phyloP scores from a whole-genome alignment of 1,140 invertebrate genomes.

The Pectinophora gossypiella region DNA sequence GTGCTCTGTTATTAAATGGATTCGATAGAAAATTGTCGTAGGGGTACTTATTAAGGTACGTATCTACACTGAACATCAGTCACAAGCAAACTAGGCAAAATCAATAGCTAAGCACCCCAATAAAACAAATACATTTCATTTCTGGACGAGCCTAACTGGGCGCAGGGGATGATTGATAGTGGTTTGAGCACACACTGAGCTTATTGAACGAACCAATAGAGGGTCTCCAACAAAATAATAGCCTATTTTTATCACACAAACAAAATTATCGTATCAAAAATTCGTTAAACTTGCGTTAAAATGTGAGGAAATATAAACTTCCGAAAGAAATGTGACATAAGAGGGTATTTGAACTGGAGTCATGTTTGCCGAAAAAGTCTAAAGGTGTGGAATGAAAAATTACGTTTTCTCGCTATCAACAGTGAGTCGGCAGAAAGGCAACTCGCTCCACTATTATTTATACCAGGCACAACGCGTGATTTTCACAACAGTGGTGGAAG shows the following conservation, averaged over 20 bases:
- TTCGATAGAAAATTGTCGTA: no score
- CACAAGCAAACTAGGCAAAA: conserved; percentile 60
- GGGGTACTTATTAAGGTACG: no score
- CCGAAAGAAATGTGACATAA: no score
- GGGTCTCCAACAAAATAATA: conserved; percentile 25
- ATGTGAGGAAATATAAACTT: no score
- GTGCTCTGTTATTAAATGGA: no score
- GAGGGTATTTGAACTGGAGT: no score
- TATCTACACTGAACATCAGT: conserved; percentile 28
- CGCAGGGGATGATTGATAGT: conserved; percentile 66
- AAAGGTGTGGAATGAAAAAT: conserved; percentile 41
- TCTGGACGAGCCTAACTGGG: conserved; percentile 50
- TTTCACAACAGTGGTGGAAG: conserved; percentile 42
- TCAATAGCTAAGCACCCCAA: conserved; percentile 53
- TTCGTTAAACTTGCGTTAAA: no score
- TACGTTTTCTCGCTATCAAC: conserved; percentile 36
- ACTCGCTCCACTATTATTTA: conserved; percentile 7
- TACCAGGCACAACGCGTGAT: conserved; percentile 46
- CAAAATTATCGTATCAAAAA: no score
- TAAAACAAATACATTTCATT: conserved; percentile 71
- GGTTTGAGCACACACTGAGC: conserved; percentile 58
- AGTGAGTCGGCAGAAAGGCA: conserved; percentile 40
- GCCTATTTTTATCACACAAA: conserved; percentile 25
- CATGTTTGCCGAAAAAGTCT: no score
- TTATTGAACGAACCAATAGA: conserved; percentile 55